Evolutionary conservation across 1,140 invertebrate genomes (phyloP), one percentile per base, ranked within the genome.

Genomic region (Drosophila ogumai): DNA sequence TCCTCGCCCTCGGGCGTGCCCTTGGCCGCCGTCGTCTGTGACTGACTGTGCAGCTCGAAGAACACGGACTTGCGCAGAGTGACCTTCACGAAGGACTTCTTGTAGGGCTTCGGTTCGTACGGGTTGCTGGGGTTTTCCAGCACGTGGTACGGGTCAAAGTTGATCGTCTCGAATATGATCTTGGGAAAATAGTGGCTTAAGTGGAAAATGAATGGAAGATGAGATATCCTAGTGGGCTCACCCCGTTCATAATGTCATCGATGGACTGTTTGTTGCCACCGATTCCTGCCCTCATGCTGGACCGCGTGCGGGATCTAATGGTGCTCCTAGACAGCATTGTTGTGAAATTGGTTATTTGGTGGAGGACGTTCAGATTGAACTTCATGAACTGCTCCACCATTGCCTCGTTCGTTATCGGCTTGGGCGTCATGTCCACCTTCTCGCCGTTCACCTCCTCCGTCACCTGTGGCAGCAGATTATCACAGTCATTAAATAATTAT

Each of bases 21-120:
- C 72, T 94, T 94, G 46, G 95, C 93, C 22, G 93, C 95, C 0
- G 95, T 95, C 43, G 93, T 93, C 60, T 95, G 94, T 0, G 94
- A 93, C 78, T 96, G 88, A 44, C 95, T 94, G 74, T 95, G 95
- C 3, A 96, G 67, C 58, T 95, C 94, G 13, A 93, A 82, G 0
- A 96, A 96, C 28, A 94, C 93, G 0, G 96, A 96, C 91, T 96
- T 96, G 47, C 92, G 94, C 0, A 97, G 86, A 1, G 93, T 93
- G 9, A 96, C 87, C 46, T 93, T 95, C 25, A 96, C 93, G 22
- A 81, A 90, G 22, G 68, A 61, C 69, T 77, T 82, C 0, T 34
- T 81, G 15, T 63, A 88, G 6, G 81, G 74, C 49, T 40, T 36
- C 0, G 59, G 40, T 8, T 9, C 8, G 6, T 47, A 31, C 2